Conservation (phyloP, 2,888 invertebrate species). For the Tanypteryx hageni region DNA sequence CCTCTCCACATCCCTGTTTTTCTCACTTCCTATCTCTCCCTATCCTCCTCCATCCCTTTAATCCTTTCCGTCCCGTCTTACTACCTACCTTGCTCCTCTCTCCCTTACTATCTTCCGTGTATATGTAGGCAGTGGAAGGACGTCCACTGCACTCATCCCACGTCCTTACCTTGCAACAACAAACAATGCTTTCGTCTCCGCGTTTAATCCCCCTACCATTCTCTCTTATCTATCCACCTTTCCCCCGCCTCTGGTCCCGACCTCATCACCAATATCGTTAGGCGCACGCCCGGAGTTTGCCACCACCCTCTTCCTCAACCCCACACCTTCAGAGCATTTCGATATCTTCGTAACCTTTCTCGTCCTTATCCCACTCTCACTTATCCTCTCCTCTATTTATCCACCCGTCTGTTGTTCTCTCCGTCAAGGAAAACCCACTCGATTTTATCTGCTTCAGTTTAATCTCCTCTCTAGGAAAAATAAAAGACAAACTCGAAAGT, state of each 20-base stretch:
- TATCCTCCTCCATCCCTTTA: conserved; percentile 12
- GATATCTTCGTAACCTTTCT: background rate
- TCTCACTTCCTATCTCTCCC: too few species aligned
- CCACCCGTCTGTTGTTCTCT: background rate
- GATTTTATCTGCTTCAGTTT: background rate
- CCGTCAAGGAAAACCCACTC: background rate
- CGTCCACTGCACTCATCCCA: too few species aligned
- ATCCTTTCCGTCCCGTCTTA: background rate
- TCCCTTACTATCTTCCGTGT: background rate
- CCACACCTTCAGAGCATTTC: background rate
- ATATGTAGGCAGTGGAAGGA: too few species aligned
- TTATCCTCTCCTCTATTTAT: background rate
- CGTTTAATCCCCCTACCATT: too few species aligned
- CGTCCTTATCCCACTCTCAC: background rate
- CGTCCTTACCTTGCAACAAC: too few species aligned
- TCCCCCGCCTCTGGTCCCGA: too few species aligned
- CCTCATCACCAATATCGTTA: too few species aligned
- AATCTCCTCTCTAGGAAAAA: background rate
- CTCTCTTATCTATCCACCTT: too few species aligned
- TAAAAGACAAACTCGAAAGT: background rate
- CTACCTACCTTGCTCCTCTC: background rate
- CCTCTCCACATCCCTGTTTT: background rate
- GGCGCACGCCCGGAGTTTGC: too few species aligned
- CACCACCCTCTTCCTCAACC: background rate
- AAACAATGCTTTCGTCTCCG: too few species aligned